A percentile compares a stretch with the other conserved stretches of the same genome.
Conservation (phyloP, 2,113 vertebrate species). For the Motacilla tschutschensis region DNA sequence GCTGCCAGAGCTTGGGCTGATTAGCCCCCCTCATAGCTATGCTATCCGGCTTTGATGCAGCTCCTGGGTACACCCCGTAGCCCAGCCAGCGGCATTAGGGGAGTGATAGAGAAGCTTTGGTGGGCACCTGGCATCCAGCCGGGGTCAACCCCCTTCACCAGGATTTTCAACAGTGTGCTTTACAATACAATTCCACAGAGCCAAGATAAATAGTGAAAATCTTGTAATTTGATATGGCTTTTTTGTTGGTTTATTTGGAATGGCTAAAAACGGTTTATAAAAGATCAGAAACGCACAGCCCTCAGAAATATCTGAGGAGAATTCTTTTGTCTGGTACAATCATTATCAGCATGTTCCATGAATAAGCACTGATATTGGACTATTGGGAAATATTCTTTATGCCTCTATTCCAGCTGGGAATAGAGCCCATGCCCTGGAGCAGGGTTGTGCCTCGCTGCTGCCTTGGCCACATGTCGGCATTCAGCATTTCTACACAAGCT, state of each 20-base stretch:
- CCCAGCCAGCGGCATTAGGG: background rate
- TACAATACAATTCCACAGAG: background rate
- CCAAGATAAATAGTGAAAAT: background rate
- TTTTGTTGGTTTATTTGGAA: background rate
- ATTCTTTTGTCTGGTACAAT: background rate
- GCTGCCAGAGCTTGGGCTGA: too few relatives aligned
- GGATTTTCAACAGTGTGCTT: background rate
- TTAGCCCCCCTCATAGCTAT: too few relatives aligned
- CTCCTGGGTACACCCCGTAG: too few relatives aligned
- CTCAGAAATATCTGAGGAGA: background rate
- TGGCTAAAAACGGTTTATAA: background rate
- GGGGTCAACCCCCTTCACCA: rapidly evolving
- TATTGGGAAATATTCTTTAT: background rate
- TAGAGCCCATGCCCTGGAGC: background rate
- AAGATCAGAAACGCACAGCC: background rate
- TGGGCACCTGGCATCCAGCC: background rate
- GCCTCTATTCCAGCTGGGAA: background rate
- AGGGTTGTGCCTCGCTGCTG: background rate
- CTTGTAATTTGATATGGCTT: background rate
- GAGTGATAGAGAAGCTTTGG: background rate
- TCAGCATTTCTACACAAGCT: background rate
- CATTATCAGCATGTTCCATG: background rate
- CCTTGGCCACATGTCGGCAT: background rate
- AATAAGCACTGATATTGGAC: background rate
- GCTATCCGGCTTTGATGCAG: too few relatives aligned